Evolutionary conservation across 1,140 invertebrate species (phyloP), one percentile per base, ranked within the genome.

Genomic region (Oryctes rhinoceros): DNA sequence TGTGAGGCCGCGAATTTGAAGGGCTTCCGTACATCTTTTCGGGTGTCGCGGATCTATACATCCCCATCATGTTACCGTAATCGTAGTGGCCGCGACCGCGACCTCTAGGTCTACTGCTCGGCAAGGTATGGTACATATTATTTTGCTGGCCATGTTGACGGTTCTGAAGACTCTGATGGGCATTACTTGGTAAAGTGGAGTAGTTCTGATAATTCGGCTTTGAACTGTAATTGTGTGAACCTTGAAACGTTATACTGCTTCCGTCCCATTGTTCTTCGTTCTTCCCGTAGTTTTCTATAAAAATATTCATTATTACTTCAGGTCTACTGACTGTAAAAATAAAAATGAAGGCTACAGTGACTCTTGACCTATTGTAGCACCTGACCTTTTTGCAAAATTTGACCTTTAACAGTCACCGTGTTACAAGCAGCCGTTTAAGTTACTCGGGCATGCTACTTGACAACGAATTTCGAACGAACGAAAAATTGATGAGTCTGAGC

Each of bases 41-140:
- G 48, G 90, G 90, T 47, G 91, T 91, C 76, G 88, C 85, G 78
- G 90, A 88, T 82, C 90, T 88, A 87, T 80, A 86, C 78, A 80
- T 81, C 11, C 80, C 67, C 7, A 49, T n/a, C 13, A 24, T 20
- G 39, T 59, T 78, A 20, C 47, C 48, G 30, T 53, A 78, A 59
- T 90, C 89, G 2, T 86, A 85, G 77, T 87, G 86, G n/a, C 88
- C 82, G 82, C 90, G 87, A 24, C 90, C 90, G 84, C 90, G 86
- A 24, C 90, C 90, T 82, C 90, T 86, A 74, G 85, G 84, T 83
- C 89, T 84, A 39, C 85, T 83, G 1, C 53, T 59, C 18, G 90
- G 90, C 62, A 90, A 83, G 0, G 90, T 91, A 78, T 90, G 88
- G 9, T 89, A 89, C 87, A 89, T 35, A 81, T 85, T 81, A 24